Evolutionary conservation across 1,140 invertebrate genomes (phyloP), one percentile per base, ranked within the genome.

Genomic region (Lasaia peninsularis): DNA sequence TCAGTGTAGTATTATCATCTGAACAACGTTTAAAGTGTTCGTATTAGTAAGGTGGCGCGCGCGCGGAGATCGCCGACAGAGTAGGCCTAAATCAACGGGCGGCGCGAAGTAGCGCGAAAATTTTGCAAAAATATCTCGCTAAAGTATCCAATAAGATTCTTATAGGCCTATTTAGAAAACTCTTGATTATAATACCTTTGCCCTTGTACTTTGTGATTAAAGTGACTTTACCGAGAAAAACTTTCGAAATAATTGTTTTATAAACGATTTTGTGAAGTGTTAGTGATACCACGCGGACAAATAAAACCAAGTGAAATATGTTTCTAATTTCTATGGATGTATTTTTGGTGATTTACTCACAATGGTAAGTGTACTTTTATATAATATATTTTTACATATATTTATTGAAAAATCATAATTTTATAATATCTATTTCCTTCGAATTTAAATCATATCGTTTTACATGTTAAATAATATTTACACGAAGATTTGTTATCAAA

Each of bases 101-200:
- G 55, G 12, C 75, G 73, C 71, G 67, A 66, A 56, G 33, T 48
- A 56, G 60, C 70, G 79, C 79, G 59, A 78, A 78, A 75, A 56
- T 69, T 81, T 81, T 69, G 79, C 77, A 75, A 70, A 70, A 62
- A 60, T 69, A 56, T 51, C 55, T 44, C 35, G 50, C 58, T 56
- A 63, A 69, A 62, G 69, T 65, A 58, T 63, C 79, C 69, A 77
- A 80, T 82, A 80, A 80, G 75, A 82, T 77, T 82, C 73, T 77
- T 78, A 72, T 80, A 80, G 79, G 79, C 77, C 77, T 77, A 78
- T 78, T 75, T 75, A 73, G 66, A 63, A 52, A 58, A 72, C 57
- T 56, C 10, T 58, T 56, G 59, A 52, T 69, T 65, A 52, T 34
- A 33, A 52, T 31, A 51, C 56, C 33, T 49, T 52, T 65, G 67